These are phyloP conservation scores for Pachyseris speciosa DNA, from an alignment of 64 coral and sea anemone genomes.

Conservation along the genomic window DNA sequence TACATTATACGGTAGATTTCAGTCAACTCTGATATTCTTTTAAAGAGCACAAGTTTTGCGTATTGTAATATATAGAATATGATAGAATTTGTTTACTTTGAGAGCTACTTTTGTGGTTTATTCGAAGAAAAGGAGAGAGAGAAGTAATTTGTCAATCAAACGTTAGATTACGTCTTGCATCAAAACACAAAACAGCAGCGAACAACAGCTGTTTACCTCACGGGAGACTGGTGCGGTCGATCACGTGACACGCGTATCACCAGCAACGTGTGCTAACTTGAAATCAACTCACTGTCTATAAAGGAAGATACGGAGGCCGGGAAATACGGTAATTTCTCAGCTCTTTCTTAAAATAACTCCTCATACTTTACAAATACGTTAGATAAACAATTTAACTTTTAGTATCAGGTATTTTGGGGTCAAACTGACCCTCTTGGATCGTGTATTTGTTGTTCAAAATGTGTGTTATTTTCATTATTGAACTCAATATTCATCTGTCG, in stretches of 20 bases:
- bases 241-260: slow-evolving; percentile 8
- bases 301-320: neutral
- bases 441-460: slow-evolving; percentile 12
- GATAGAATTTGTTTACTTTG: no score
- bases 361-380: neutral
- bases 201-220: neutral
- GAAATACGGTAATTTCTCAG: slow-evolving; percentile 11
- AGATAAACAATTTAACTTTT: slow-evolving; percentile 1
- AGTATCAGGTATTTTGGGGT: neutral
- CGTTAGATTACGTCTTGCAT: no score
- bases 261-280: slow-evolving; percentile 30
- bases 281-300: slow-evolving; percentile 15
- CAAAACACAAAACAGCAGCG: no score
- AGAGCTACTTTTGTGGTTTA: no score
- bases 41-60: no score
- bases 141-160: no score
- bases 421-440: neutral
- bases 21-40: no score
- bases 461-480: slow-evolving; percentile 5
- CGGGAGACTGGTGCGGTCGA: slow-evolving; percentile 2
- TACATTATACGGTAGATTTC: no score
- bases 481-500: neutral
- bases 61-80: no score
- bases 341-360: neutral
- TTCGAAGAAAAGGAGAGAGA: no score